Conservation (phyloP, 2,888 invertebrate species). For the Artemia sp. region DNA sequence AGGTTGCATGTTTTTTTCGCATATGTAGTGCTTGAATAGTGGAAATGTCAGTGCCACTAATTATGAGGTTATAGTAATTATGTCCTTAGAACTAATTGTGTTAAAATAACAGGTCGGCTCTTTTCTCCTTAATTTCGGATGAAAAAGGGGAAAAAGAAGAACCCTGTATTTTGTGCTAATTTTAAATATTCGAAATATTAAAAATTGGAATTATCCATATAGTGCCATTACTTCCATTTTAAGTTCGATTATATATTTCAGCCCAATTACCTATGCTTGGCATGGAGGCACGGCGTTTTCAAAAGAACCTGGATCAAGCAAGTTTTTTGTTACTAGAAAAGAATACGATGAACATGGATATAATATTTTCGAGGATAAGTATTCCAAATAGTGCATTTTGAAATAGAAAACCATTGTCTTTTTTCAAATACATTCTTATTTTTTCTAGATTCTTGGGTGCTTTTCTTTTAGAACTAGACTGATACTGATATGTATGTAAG, state of each 20-base stretch:
- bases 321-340: slow-evolving; percentile 51
- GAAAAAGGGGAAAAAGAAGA: too few relatives aligned
- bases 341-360: slow-evolving; percentile 78
- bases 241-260: slow-evolving; percentile 33
- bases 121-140: too few relatives aligned
- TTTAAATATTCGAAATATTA: too few relatives aligned
- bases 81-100: too few relatives aligned
- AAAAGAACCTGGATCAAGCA: slow-evolving; percentile 47
- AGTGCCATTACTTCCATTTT: background rate
- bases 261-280: slow-evolving; percentile 73
- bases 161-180: too few relatives aligned
- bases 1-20: too few relatives aligned
- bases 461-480: background rate
- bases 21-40: too few relatives aligned
- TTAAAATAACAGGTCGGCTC: too few relatives aligned
- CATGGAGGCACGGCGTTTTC: slow-evolving; percentile 63
- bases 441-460: background rate
- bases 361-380: slow-evolving; percentile 37
- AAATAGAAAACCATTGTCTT: slow-evolving; percentile 6
- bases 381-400: slow-evolving; percentile 27
- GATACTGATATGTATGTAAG: too few relatives aligned
- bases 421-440: background rate
- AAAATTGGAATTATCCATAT: too few relatives aligned
- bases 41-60: too few relatives aligned
- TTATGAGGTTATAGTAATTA: too few relatives aligned